These are phyloP conservation scores for Zoroaster sp. DNA, from an alignment of 53 echinoderm and acorn worm species.

Conservation along the genomic window DNA sequence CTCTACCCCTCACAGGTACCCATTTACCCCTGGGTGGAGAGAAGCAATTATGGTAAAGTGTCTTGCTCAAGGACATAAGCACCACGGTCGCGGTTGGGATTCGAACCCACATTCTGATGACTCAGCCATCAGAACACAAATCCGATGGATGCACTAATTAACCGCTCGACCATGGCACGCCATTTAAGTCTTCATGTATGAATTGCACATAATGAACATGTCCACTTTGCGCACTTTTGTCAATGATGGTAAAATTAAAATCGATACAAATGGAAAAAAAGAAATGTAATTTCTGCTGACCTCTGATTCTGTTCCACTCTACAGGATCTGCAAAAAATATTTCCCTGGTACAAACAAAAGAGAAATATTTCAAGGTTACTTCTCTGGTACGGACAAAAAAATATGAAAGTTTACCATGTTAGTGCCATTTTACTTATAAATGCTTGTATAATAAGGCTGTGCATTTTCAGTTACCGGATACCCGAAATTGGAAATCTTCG, in stretches of 20 bases:
- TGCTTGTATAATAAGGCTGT: not conserved
- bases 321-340: constrained; percentile 76
- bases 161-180: too few species aligned
- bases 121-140: not conserved
- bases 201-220: too few species aligned
- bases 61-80: too few species aligned
- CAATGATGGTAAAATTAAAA: not conserved
- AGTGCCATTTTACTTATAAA: not conserved
- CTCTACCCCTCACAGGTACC: too few species aligned
- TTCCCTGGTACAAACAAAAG: too few species aligned
- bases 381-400: not conserved
- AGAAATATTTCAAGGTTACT: too few species aligned
- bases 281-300: constrained; percentile 48
- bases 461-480: not conserved
- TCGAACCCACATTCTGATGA: not conserved
- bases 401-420: not conserved
- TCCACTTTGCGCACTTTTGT: not conserved
- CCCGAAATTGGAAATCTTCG: too few species aligned
- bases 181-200: too few species aligned
- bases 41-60: too few species aligned
- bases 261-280: not conserved
- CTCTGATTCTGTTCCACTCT: constrained; percentile 89
- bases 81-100: not conserved
- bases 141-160: too few species aligned
- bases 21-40: too few species aligned